Conservation (phyloP, 2,888 invertebrate species). For the Chrysolina oricalcia region DNA sequence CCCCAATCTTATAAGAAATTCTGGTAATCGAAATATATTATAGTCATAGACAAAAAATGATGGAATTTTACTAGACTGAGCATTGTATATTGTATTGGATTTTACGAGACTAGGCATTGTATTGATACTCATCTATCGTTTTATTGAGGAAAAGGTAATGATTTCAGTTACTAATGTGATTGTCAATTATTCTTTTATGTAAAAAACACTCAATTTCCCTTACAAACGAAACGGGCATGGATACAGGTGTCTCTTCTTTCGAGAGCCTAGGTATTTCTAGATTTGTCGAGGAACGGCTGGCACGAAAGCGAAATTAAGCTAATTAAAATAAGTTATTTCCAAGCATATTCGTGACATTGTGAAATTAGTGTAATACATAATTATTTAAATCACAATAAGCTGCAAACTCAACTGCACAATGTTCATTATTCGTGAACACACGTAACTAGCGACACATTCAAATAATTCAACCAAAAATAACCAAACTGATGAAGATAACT, state of each 20-base stretch:
- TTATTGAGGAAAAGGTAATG: no score
- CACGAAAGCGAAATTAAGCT: slow-evolving; percentile 47
- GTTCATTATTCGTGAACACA: slow-evolving; percentile 42
- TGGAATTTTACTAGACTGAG: no score
- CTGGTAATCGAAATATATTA: no score
- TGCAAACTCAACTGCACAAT: slow-evolving; percentile 40
- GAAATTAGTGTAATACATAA: slow-evolving; percentile 51
- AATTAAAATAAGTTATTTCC: slow-evolving; percentile 50
- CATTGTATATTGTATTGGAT: no score
- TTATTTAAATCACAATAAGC: slow-evolving; percentile 52
- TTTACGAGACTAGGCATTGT: no score
- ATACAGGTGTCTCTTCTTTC: slow-evolving; percentile 22
- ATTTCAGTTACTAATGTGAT: no score
- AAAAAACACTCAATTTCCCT: background rate
- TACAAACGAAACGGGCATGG: slow-evolving; percentile 11
- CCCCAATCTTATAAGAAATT: no score
- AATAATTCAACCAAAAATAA: slow-evolving; percentile 47
- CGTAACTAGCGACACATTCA: slow-evolving; percentile 31
- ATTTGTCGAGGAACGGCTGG: slow-evolving; percentile 45
- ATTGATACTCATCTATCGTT: no score
- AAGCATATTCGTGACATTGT: slow-evolving; percentile 51
- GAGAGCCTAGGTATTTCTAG: slow-evolving; percentile 36
- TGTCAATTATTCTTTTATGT: no score
- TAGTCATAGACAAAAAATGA: no score
- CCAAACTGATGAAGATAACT: slow-evolving; percentile 44